phyloP scores from a whole-genome alignment of 2,113 vertebrate genomes.

The Cacatua alba region DNA sequence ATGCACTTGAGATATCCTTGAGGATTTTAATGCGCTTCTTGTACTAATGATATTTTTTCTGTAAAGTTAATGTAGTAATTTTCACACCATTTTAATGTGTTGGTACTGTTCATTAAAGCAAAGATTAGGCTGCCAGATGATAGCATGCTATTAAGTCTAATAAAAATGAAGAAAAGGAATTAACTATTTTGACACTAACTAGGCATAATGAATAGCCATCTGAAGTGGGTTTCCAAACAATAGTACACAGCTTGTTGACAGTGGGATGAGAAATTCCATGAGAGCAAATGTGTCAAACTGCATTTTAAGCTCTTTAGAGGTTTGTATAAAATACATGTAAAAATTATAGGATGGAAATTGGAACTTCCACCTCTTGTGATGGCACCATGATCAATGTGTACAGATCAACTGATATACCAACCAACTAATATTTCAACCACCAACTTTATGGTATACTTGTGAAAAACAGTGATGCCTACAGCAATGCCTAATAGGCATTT shows the following conservation, averaged over 20 bases:
- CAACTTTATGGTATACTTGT: neutral
- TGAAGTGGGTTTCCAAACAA: neutral
- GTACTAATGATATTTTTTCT: conserved; percentile 29
- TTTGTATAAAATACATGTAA: accelerated
- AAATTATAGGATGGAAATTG: neutral
- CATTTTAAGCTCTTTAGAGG: neutral
- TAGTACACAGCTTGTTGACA: neutral
- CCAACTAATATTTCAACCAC: neutral
- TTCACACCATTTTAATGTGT: conserved; percentile 32
- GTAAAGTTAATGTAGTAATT: conserved; percentile 35
- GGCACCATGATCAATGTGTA: neutral
- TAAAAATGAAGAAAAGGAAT: neutral
- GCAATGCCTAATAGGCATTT: neutral
- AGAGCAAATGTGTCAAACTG: neutral
- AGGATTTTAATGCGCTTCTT: conserved; percentile 26
- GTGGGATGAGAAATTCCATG: neutral
- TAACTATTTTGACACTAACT: conserved; percentile 56
- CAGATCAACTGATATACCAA: accelerated
- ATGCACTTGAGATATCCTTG: conserved; percentile 15
- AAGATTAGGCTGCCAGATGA: conserved; percentile 42
- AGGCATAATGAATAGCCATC: conserved; percentile 36
- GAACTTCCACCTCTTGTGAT: neutral
- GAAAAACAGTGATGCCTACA: neutral
- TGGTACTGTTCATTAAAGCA: conserved; percentile 43
- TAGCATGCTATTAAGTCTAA: neutral